Evolutionary conservation across 2,888 invertebrate species (phyloP), one percentile per base, ranked within the genome.

Genomic region (Ormyrus thymus): DNA sequence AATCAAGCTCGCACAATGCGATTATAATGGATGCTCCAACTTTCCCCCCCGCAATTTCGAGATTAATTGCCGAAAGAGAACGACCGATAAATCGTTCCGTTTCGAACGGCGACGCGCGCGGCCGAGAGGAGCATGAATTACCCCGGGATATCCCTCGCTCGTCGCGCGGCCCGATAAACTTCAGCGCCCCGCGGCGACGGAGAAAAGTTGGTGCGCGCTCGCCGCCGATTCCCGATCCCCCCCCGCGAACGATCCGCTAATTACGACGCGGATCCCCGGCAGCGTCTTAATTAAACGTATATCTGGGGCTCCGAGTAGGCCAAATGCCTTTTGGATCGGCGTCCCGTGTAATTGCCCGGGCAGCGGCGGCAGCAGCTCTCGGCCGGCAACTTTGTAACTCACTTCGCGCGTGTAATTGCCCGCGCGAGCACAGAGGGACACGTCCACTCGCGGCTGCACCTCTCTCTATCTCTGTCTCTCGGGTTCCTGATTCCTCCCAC

Each of bases 381-480:
- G 10, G 10, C 7, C 43, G 50, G 10, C 46, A 70, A 70, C 70
- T 70, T 59, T 51, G 29, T 62, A 46, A 45, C 58, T 48, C 61
- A 69, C 15, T 68, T 76, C 68, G 68, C 68, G 58, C 75, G n/a
- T 76, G 66, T 69, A 68, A 76, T 76, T 76, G 61, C 45, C 1
- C 29, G 29, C 29, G 29, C 3, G 3, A 29, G 29, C 29, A 29
- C 29, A 29, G 29, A 29, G 29, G 29, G 29, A 29, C 29, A 29
- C 29, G 3, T 29, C 29, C 29, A 29, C 13, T 5, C 8, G 8
- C 6, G 50, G 43, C 46, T 13, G 61, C 56, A 61, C 51, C 5
- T 51, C 5, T 50, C 50, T 15, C 5, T 50, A 50, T 15, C 51
- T 4, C n/a, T 51, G 11, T 11, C n/a, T n/a, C 13, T 48, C n/a